Evolutionary conservation across 2,888 invertebrate species (phyloP), one percentile per base, ranked within the genome.

Genomic region (Scrobipalpa atriplicella): DNA sequence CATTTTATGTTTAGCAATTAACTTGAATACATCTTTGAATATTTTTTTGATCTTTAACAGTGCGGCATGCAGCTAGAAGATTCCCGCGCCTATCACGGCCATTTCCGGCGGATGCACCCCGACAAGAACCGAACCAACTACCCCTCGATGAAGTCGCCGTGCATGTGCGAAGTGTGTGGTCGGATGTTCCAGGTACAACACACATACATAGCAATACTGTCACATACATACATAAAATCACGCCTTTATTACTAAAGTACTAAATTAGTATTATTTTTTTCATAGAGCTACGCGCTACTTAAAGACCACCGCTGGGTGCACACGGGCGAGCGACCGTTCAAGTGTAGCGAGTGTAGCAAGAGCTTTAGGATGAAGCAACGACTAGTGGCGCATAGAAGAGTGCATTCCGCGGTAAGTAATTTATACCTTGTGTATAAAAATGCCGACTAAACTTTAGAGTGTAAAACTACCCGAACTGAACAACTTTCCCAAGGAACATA

Each of bases 261-360:
- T 39, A 8, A 39, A 39, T 10, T 39, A 1, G 8, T 39, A 39
- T 11, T 39, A n/a, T n/a, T 8, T 5, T 1, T 8, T 8, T 8
- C 11, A 10, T 8, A 39, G 39, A 39, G 39, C 11, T 39, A 39
- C 39, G 39, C 39, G 0, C 79, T 92, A 0, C 79, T 92, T 0
- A 90, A 90, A 9, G 92, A 92, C 79, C 92, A 92, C 76, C 80
- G 79, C n/a, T 92, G 90, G 90, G 81, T 83, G 1, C 93, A 93
- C 76, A 92, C 92, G 0, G 91, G 89, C 51, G 92, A 92, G 73
- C 77, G 86, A 0, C 91, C 90, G 0, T 92, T 91, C 84, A 82
- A 86, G 38, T 93, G 93, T 71, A 83, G 86, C 6, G 71, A 81
- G 0, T 93, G 93, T 74, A 84, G 81, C 18, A 92, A 92, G 69